phyloP scores from a whole-genome alignment of 2,888 invertebrate genomes.

The Metalampra italica region DNA sequence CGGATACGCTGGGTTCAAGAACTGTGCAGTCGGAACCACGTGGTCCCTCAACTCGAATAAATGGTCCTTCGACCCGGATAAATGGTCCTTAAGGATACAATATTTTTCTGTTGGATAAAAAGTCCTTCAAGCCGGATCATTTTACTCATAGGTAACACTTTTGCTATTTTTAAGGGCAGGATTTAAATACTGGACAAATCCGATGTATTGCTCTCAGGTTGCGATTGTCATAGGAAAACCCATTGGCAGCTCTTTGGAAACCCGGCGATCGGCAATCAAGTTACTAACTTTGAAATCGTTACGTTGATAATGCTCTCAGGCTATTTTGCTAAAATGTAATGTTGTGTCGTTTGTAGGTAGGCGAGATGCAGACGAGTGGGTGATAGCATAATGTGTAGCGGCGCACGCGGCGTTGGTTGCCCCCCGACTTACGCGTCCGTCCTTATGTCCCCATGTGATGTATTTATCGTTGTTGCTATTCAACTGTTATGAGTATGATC shows the following conservation, averaged over 20 bases:
- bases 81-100: background rate
- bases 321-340: background rate
- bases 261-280: too few relatives aligned
- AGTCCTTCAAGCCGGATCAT: too few relatives aligned
- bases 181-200: too few relatives aligned
- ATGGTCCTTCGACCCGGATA: background rate
- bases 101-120: too few relatives aligned
- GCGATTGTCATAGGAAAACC: too few relatives aligned
- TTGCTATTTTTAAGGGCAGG: too few relatives aligned
- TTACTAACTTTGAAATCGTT: too few relatives aligned
- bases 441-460: conserved; percentile 53
- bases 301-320: background rate
- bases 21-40: too few relatives aligned
- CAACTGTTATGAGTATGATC: conserved; percentile 58
- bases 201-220: too few relatives aligned
- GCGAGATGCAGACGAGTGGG: conserved; percentile 20
- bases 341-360: background rate
- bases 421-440: conserved; percentile 25
- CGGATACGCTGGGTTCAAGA: too few relatives aligned
- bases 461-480: conserved; percentile 67
- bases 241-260: too few relatives aligned
- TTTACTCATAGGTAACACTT: too few relatives aligned
- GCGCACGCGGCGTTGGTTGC: background rate
- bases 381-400: conserved; percentile 24
- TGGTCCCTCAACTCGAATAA: background rate